These are phyloP conservation scores for Zaprionus ghesquierei DNA, from an alignment of 1,140 invertebrate species.

Conservation along the genomic window DNA sequence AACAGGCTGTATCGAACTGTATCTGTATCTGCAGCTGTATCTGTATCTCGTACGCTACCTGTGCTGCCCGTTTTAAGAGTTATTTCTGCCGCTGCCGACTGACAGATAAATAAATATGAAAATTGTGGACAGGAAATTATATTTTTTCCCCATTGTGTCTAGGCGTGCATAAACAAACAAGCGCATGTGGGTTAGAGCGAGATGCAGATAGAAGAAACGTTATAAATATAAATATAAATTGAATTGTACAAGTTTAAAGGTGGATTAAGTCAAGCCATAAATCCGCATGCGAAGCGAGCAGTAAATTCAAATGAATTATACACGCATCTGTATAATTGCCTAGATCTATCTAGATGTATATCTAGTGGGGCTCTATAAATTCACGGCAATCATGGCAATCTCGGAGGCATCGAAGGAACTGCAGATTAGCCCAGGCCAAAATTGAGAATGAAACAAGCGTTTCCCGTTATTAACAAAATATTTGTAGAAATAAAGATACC, in stretches of 20 bases:
- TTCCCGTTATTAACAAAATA: not conserved
- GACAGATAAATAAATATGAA: slow-evolving; percentile 63
- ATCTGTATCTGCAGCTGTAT: slow-evolving; percentile 25
- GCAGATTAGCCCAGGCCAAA: not conserved
- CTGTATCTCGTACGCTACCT: slow-evolving; percentile 13
- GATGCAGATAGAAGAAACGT: not conserved
- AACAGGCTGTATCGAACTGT: not conserved
- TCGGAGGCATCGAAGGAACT: not conserved
- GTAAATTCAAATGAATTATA: slow-evolving; percentile 59
- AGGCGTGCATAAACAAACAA: not conserved
- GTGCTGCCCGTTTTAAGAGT: slow-evolving; percentile 45
- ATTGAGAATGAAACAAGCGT: not conserved
- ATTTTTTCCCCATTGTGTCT: slow-evolving; percentile 51
- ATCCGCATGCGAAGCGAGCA: slow-evolving; percentile 44
- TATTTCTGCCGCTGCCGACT: slow-evolving; percentile 45
- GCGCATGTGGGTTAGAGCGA: not conserved
- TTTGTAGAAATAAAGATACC: not conserved
- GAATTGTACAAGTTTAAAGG: slow-evolving; percentile 70
- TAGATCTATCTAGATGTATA: not conserved
- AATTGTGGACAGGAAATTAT: slow-evolving; percentile 64
- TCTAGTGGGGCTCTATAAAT: slow-evolving; percentile 15
- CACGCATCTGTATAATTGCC: not conserved
- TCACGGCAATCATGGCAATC: slow-evolving; percentile 1
- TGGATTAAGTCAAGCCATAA: slow-evolving; percentile 76
- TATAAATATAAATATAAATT: slow-evolving; percentile 56